Percentiles rank a stretch among this genome's conserved stretches.
Conservation (phyloP, 1,140 invertebrate species). For the Muscidifurax raptorellus region DNA sequence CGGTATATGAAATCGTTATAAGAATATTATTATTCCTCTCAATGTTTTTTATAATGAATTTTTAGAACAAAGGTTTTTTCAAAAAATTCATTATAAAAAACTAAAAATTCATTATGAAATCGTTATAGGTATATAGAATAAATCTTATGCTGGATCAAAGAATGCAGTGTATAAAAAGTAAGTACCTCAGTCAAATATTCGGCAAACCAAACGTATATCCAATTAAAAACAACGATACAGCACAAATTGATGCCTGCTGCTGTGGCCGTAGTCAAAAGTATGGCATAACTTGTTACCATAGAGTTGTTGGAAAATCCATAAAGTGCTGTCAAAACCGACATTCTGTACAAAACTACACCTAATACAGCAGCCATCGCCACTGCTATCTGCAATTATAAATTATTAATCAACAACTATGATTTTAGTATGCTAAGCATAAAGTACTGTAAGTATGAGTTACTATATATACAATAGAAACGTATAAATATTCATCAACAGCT, state of each 20-base stretch:
- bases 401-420: background rate
- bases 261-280: constrained; percentile 87
- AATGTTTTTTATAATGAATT: no score
- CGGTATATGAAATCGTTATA: background rate
- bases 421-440: background rate
- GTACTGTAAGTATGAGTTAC: background rate
- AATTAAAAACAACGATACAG: constrained; percentile 91
- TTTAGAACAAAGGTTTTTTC: no score
- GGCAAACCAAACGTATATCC: constrained; percentile 91
- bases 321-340: constrained; percentile 86
- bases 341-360: constrained; percentile 93
- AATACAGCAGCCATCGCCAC: constrained; percentile 92
- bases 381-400: constrained; percentile 75
- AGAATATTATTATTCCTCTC: no score
- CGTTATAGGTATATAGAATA: no score
- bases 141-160: background rate
- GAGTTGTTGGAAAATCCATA: constrained; percentile 71
- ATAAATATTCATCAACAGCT: background rate
- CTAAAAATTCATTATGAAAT: no score
- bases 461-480: constrained; percentile 11
- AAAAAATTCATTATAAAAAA: no score
- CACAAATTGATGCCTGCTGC: constrained; percentile 90
- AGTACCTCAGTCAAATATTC: constrained; percentile 90
- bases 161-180: background rate
- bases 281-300: constrained; percentile 83